These are phyloP conservation scores for Heliconius ismenius DNA, from an alignment of 2,888 invertebrate genomes.

Conservation along the genomic window DNA sequence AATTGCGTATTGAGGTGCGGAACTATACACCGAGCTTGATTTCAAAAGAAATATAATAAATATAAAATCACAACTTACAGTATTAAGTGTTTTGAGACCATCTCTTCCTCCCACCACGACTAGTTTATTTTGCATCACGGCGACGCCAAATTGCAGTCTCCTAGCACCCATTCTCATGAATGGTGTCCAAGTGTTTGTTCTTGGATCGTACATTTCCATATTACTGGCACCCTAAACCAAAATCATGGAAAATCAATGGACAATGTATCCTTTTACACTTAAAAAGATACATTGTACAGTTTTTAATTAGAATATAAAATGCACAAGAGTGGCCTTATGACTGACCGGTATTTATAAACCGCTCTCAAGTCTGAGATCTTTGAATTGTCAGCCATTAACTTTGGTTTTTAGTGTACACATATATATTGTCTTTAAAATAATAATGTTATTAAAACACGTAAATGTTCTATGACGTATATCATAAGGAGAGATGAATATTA, in stretches of 20 bases:
- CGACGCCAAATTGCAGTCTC: slow-evolving; percentile 95
- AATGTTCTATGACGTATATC: too few relatives aligned
- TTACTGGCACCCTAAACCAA: slow-evolving; percentile 87
- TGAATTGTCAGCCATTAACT: too few relatives aligned
- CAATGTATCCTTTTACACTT: not conserved
- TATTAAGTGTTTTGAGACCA: slow-evolving; percentile 96
- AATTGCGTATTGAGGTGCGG: not conserved
- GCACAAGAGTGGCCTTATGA: too few relatives aligned
- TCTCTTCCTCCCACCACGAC: slow-evolving; percentile 95
- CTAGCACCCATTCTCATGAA: slow-evolving; percentile 90
- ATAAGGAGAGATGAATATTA: too few relatives aligned
- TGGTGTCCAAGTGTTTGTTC: slow-evolving; percentile 90
- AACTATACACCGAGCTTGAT: not conserved
- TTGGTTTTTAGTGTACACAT: too few relatives aligned
- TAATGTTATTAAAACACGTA: too few relatives aligned
- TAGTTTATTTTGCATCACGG: slow-evolving; percentile 90
- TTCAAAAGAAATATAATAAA: too few relatives aligned
- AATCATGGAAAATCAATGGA: not conserved
- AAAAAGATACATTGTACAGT: not conserved
- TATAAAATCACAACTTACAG: slow-evolving; percentile 70
- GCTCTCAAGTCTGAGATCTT: too few relatives aligned
- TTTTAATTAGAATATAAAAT: too few relatives aligned
- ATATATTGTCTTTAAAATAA: too few relatives aligned
- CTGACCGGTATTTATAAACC: too few relatives aligned
- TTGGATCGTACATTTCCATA: slow-evolving; percentile 93